Conservation (phyloP, 2,888 invertebrate species). For the Dromius quadrimaculatus region DNA sequence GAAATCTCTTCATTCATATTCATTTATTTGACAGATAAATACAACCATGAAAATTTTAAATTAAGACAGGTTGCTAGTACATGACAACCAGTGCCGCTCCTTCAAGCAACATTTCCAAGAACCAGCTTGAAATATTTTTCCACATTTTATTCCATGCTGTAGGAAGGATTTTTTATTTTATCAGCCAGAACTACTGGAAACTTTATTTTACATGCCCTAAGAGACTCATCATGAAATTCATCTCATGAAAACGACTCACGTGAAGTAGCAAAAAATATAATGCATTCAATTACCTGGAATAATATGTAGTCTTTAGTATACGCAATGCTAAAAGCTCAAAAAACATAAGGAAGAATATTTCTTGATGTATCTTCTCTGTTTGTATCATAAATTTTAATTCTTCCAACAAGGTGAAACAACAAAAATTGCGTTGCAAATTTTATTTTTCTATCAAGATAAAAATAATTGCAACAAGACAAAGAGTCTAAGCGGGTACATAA, state of each 20-base stretch:
- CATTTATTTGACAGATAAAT: background rate
- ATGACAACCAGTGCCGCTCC: background rate
- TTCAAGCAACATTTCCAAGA: background rate
- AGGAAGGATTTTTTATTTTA: background rate
- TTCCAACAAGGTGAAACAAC: background rate
- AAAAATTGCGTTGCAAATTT: background rate
- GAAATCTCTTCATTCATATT: too few relatives aligned
- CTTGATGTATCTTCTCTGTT: too few relatives aligned
- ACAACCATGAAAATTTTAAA: background rate
- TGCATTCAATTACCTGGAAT: too few relatives aligned
- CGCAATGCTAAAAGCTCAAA: too few relatives aligned
- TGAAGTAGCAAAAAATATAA: too few relatives aligned
- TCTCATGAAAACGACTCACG: background rate
- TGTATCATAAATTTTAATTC: too few relatives aligned
- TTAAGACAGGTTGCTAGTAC: conserved; percentile 2
- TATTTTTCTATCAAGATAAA: background rate
- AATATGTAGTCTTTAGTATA: too few relatives aligned
- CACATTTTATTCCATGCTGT: background rate
- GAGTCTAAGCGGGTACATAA: background rate
- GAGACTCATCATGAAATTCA: conserved; percentile 1
- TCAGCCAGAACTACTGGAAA: background rate
- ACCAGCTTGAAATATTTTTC: background rate
- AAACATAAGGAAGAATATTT: too few relatives aligned
- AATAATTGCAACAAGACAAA: background rate
- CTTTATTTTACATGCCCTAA: background rate